phyloP scores from a whole-genome alignment of 2,797 vertebrate genomes.

The Denticeps clupeoides region DNA sequence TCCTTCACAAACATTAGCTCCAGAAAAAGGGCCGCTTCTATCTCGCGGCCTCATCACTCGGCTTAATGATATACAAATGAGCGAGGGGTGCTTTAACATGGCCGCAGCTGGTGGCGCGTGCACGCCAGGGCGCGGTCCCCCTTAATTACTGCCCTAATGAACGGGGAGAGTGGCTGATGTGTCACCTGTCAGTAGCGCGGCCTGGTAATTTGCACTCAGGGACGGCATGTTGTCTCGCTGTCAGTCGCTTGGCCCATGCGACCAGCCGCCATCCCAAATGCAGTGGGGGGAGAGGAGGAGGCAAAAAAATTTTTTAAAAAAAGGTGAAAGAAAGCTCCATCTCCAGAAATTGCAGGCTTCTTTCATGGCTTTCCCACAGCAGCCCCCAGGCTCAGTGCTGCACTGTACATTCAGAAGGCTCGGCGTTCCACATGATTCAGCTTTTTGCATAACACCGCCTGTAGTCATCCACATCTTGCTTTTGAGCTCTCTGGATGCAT shows the following conservation, averaged over 20 bases:
- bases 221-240: neutral
- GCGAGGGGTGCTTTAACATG: constrained; percentile 8
- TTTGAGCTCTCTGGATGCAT: constrained; percentile 19
- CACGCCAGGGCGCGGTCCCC: constrained; percentile 19
- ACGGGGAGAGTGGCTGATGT: constrained; percentile 13
- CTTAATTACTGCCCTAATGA: constrained; percentile 36
- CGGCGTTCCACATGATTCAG: constrained; percentile 30
- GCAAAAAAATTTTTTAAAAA: neutral
- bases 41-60: constrained; percentile 8
- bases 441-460: constrained; percentile 25
- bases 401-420: constrained; percentile 1
- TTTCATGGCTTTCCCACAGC: neutral
- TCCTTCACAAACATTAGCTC: constrained; percentile 12
- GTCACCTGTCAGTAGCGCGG: constrained; percentile 23
- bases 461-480: constrained; percentile 20
- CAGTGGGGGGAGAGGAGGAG: neutral
- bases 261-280: neutral
- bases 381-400: neutral
- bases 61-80: constrained; percentile 21
- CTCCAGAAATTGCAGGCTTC: neutral
- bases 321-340: neutral
- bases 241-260: neutral
- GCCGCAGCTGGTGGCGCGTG: constrained; percentile 16
- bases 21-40: constrained; percentile 4
- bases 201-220: constrained; percentile 13